A percentile compares a stretch with the other conserved stretches of the same genome.
These are phyloP conservation scores for Semotilus atromaculatus DNA, from an alignment of 2,797 vertebrate genomes.

Conservation along the genomic window DNA sequence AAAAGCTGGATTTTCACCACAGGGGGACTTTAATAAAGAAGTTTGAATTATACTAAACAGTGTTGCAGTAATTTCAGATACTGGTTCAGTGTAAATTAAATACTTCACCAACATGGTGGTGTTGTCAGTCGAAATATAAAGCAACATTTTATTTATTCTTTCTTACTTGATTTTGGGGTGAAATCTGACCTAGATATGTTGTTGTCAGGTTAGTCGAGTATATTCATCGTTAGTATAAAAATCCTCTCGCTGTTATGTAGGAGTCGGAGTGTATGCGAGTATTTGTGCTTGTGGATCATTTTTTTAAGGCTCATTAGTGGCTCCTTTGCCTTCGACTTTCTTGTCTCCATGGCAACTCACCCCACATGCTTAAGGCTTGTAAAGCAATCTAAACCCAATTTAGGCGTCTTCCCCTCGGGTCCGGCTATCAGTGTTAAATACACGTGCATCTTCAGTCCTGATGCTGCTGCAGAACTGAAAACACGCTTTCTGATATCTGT, in stretches of 20 bases:
- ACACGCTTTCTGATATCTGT: background rate
- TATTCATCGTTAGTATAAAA: background rate
- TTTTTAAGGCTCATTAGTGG: conserved; percentile 24
- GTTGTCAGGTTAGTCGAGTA: background rate
- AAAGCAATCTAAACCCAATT: conserved; percentile 38
- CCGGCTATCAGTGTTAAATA: conserved; percentile 22
- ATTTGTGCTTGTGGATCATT: background rate
- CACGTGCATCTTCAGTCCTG: background rate
- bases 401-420: background rate
- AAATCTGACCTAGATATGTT: background rate
- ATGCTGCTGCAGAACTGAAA: background rate
- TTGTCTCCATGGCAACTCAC: conserved; percentile 36
- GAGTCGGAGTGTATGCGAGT: background rate
- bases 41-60: no score
- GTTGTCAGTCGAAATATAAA: background rate
- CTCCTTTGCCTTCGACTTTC: conserved; percentile 44
- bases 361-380: conserved; percentile 23
- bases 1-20: no score
- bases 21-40: background rate
- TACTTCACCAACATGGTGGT: background rate
- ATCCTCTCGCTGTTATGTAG: conserved; percentile 6
- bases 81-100: background rate
- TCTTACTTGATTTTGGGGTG: background rate
- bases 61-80: no score
- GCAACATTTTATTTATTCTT: background rate